These are phyloP conservation scores for Collichthys lucidus DNA, from an alignment of 2,113 vertebrate genomes.

Conservation along the genomic window DNA sequence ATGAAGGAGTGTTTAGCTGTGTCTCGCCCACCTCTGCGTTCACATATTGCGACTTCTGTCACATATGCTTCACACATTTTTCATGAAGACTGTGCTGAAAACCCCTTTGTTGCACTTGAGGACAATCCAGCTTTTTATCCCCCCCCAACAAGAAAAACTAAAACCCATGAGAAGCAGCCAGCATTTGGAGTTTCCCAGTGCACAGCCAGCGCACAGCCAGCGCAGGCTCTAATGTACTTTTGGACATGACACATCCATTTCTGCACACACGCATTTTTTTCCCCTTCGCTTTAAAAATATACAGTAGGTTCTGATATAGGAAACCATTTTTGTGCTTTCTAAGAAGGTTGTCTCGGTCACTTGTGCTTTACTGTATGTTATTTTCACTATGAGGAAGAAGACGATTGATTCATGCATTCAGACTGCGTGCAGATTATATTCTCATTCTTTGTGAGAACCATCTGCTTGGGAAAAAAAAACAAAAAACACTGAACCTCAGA, in stretches of 20 bases:
- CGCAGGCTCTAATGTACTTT: not conserved
- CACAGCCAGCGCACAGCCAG: not conserved
- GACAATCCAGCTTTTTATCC: not conserved
- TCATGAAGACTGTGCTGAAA: not conserved
- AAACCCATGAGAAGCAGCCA: not conserved
- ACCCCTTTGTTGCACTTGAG: not conserved
- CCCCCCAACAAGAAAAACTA: not conserved
- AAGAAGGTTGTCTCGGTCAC: not conserved
- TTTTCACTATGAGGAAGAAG: not conserved
- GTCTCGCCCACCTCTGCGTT: not conserved
- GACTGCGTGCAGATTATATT: not conserved
- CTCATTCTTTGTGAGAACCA: constrained; percentile 2
- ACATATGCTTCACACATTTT: not conserved
- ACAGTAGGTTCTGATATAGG: not conserved
- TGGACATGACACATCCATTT: not conserved
- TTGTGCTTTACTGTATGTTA: not conserved
- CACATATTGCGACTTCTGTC: not conserved
- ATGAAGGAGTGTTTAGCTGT: not conserved
- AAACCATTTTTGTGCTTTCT: not conserved
- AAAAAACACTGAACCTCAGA: not conserved
- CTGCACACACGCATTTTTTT: not conserved
- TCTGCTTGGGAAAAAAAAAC: not conserved
- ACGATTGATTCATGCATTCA: not conserved
- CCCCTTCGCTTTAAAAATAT: not conserved
- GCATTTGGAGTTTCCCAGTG: not conserved